Percentiles rank a stretch among this genome's conserved stretches.
phyloP scores from a whole-genome alignment of 1,140 invertebrate genomes.

The Arion vulgaris region DNA sequence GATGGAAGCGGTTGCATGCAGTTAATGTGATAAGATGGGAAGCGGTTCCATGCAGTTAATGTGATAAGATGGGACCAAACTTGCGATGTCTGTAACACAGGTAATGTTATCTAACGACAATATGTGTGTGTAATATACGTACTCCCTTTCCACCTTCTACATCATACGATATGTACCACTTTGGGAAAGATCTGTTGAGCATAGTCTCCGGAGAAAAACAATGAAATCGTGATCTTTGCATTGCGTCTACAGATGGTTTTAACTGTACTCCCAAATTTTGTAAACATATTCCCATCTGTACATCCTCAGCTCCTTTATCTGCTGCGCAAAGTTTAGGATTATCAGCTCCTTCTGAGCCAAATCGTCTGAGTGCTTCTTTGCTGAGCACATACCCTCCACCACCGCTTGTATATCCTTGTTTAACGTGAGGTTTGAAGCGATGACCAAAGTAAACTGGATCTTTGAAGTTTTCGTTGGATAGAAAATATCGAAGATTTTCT shows the following conservation, averaged over 20 bases:
- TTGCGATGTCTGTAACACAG: no score
- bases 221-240: not conserved
- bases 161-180: not conserved
- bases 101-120: no score
- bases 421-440: constrained; percentile 12
- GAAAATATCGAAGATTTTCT: constrained; percentile 71
- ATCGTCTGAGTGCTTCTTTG: constrained; percentile 57
- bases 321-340: constrained; percentile 76
- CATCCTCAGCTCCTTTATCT: constrained; percentile 90
- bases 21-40: no score
- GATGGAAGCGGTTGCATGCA: no score
- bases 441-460: not conserved
- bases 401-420: constrained; percentile 57
- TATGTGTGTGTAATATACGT: no score
- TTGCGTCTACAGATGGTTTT: not conserved
- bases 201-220: not conserved
- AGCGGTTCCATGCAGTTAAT: no score
- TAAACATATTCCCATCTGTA: constrained; percentile 93
- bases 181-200: not conserved
- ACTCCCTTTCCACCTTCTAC: not conserved
- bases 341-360: constrained; percentile 67
- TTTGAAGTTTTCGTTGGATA: constrained; percentile 36
- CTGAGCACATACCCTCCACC: constrained; percentile 88
- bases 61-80: no score
- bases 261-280: not conserved